Conservation (phyloP, 1,140 invertebrate species). For the Nomia melanderi region DNA sequence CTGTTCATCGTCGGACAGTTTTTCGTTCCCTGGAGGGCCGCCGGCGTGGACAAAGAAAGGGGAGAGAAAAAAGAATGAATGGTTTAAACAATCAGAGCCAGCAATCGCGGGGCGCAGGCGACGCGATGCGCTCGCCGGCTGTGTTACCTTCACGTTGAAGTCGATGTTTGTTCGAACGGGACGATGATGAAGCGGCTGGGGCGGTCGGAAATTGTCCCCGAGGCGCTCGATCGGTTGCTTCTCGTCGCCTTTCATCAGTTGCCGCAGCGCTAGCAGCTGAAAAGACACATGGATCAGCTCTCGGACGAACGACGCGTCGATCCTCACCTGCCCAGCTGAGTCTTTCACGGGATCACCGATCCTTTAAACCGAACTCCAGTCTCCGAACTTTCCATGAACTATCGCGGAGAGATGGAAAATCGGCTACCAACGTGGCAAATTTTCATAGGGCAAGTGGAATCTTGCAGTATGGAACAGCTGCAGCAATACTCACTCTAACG, state of each 20-base stretch:
- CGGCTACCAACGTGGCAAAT: too few relatives aligned
- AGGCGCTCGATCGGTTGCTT: constrained; percentile 93
- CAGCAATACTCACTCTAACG: too few relatives aligned
- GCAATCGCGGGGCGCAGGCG: too few relatives aligned
- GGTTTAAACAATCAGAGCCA: constrained; percentile 43
- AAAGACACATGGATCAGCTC: constrained; percentile 56
- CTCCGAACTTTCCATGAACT: too few relatives aligned
- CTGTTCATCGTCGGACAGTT: constrained; percentile 93
- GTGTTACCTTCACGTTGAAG: constrained; percentile 87
- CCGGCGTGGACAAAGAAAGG: too few relatives aligned
- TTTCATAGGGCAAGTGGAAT: too few relatives aligned
- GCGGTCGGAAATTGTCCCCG: constrained; percentile 95
- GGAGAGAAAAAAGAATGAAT: constrained; percentile 81
- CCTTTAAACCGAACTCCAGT: too few relatives aligned
- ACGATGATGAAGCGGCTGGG: constrained; percentile 93
- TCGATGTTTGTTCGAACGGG: constrained; percentile 97
- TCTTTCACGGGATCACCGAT: too few relatives aligned
- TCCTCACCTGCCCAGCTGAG: neutral
- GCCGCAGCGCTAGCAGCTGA: constrained; percentile 90
- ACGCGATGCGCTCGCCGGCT: neutral
- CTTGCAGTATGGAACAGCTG: too few relatives aligned
- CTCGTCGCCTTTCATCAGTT: constrained; percentile 93
- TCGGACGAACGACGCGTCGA: neutral
- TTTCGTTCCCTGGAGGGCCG: constrained; percentile 85
- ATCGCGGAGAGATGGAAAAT: too few relatives aligned